Conservation (phyloP, 1,140 invertebrate species). For the Plectrocnemia conspersa region DNA sequence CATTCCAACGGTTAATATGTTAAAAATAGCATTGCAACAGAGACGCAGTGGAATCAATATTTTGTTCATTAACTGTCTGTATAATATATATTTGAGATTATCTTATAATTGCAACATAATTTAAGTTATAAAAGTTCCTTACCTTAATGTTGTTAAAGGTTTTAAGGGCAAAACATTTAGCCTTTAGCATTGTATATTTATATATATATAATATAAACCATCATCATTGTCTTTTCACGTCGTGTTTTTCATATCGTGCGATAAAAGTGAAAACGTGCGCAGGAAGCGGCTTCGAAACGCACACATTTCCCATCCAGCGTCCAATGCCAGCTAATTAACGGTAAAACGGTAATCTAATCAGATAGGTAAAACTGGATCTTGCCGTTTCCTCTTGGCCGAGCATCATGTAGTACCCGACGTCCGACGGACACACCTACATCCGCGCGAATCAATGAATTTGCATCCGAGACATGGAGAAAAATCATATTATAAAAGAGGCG, state of each 20-base stretch:
- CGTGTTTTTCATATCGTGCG: constrained; percentile 1
- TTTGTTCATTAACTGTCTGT: too few species aligned
- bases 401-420: constrained; percentile 6
- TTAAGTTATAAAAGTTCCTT: too few species aligned
- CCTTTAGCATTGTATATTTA: too few species aligned
- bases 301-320: not conserved
- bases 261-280: constrained; percentile 20
- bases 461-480: not conserved
- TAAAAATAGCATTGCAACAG: too few species aligned
- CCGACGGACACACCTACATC: constrained; percentile 2
- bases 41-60: too few species aligned
- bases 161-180: too few species aligned
- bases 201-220: too few species aligned
- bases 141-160: too few species aligned
- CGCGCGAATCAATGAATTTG: too few species aligned
- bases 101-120: too few species aligned
- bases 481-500: not conserved
- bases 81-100: too few species aligned
- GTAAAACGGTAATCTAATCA: constrained; percentile 15
- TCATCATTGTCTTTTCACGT: not conserved
- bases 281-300: constrained; percentile 13
- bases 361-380: constrained; percentile 18
- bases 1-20: too few species aligned
- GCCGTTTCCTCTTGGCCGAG: constrained; percentile 10
- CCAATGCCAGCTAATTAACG: constrained; percentile 19